Conservation (phyloP, 2,113 vertebrate species). For the Poicephalus gulielmi region DNA sequence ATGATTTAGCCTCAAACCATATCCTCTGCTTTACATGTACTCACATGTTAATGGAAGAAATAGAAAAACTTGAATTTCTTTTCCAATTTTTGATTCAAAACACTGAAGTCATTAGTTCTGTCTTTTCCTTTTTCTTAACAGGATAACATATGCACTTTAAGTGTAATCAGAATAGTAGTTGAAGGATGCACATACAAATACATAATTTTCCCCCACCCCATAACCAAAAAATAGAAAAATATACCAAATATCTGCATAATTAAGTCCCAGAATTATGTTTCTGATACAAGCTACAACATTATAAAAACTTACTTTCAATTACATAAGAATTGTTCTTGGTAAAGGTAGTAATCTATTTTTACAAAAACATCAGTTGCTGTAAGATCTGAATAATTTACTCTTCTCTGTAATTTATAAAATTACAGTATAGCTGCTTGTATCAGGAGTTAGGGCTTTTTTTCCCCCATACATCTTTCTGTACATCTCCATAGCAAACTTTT, state of each 20-base stretch:
- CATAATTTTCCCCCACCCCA: background rate
- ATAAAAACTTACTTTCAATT: background rate
- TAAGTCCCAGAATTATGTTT: background rate
- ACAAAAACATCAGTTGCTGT: background rate
- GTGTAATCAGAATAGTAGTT: background rate
- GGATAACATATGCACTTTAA: rapidly evolving
- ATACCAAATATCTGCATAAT: background rate
- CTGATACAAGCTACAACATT: background rate
- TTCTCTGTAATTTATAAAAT: background rate
- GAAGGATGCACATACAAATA: background rate
- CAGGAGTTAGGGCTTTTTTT: background rate
- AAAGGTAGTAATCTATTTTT: background rate
- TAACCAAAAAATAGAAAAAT: background rate
- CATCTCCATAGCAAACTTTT: background rate
- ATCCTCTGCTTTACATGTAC: background rate
- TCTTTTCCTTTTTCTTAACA: background rate
- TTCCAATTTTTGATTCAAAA: background rate
- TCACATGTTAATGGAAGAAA: background rate
- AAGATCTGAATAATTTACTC: background rate
- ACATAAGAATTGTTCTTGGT: background rate
- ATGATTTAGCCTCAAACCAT: background rate
- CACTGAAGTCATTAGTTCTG: background rate
- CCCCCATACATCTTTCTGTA: background rate
- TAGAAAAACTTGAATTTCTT: background rate
- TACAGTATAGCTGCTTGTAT: background rate